Evolutionary conservation across 1,140 invertebrate species (phyloP), one percentile per base, ranked within the genome.

Genomic region (Trichonephila clavipes): DNA sequence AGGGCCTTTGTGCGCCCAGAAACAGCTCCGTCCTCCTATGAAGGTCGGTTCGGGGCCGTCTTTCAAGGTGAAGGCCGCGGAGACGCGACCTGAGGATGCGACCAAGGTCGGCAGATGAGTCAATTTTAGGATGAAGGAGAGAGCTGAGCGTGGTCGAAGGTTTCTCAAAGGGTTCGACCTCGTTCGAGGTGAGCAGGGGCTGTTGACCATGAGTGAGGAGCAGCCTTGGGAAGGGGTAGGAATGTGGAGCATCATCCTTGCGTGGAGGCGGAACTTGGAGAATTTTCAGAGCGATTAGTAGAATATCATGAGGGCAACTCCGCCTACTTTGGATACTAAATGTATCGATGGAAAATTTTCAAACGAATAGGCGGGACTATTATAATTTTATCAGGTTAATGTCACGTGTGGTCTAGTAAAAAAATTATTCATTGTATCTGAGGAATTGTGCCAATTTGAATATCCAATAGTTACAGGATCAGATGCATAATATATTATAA

Each of bases 21-120:
- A 62, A 87, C 24, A 40, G 82, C 44, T 83, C 85, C 85, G 59
- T 24, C 85, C 85, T 64, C 85, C 58, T 12, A 24, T n/a, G n/a
- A 87, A 34, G 85, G 85, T 87, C 85, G 44, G 16, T 40, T 64
- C 81, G 61, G 28, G 85, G 85, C 85, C 85, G 58, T 16, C 24
- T 64, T 19, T 24, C 85, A 87, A 87, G 85, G 85, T 87, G 85
- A 87, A 87, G 85, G 85, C 61, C 28, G 28, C 59, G 12, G n/a
- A 62, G 62, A 64, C n/a, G 62, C 62, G 62, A 64, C 62, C 62
- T 64, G 62, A 24, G 51, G 19, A 40, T 40, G 18, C 83, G 51
- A 28, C 51, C 83, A 87, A 87, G 85, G 85, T 28, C 61, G 24
- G 85, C 85, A 87, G 85, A 87, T 83, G 82, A 44, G 82, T 59